Evolutionary conservation across 2,888 invertebrate species (phyloP).

Genomic region (Malthinus seriepunctatus): DNA sequence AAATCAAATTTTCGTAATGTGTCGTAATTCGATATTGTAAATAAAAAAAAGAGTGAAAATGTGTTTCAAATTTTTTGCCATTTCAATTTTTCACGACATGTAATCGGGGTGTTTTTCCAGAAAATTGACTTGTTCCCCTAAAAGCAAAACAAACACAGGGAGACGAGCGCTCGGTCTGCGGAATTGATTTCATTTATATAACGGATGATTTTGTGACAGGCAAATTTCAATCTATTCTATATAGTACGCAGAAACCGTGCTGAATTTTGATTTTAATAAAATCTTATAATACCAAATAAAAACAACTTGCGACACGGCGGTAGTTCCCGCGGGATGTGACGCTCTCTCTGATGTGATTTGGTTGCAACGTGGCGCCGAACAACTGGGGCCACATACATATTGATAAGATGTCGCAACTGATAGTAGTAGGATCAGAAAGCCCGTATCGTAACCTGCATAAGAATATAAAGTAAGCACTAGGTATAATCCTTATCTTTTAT

Average conservation of each 20-base stretch:
- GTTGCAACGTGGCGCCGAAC: conserved; percentile 31
- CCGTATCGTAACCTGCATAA: conserved; percentile 38
- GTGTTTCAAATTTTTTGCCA: conserved; percentile 47
- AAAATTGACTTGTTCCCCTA: conserved; percentile 46
- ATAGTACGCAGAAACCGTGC: conserved; percentile 17
- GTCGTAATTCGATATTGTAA: conserved; percentile 34
- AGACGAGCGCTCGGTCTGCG: conserved; percentile 37
- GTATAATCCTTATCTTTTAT: neutral
- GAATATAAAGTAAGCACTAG: conserved; percentile 28
- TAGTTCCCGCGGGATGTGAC: conserved; percentile 31
- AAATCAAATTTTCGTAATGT: conserved; percentile 25
- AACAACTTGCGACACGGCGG: conserved; percentile 32
- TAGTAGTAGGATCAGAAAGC: conserved; percentile 33
- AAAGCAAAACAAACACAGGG: conserved; percentile 41
- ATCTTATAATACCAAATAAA: conserved; percentile 36
- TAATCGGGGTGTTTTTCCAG: conserved; percentile 47
- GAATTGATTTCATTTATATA: conserved; percentile 50
- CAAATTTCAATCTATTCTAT: conserved; percentile 43
- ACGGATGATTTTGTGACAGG: conserved; percentile 38
- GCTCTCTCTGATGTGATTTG: conserved; percentile 35
- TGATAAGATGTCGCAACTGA: conserved; percentile 41
- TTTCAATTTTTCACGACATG: conserved; percentile 46
- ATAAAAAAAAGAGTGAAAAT: conserved; percentile 46
- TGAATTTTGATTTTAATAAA: conserved; percentile 39
- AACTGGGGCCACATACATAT: conserved; percentile 40